Percentiles rank a stretch among this genome's conserved stretches.
These are phyloP conservation scores for Choristoneura rosaceana DNA, from an alignment of 2,888 invertebrate genomes.

Conservation along the genomic window DNA sequence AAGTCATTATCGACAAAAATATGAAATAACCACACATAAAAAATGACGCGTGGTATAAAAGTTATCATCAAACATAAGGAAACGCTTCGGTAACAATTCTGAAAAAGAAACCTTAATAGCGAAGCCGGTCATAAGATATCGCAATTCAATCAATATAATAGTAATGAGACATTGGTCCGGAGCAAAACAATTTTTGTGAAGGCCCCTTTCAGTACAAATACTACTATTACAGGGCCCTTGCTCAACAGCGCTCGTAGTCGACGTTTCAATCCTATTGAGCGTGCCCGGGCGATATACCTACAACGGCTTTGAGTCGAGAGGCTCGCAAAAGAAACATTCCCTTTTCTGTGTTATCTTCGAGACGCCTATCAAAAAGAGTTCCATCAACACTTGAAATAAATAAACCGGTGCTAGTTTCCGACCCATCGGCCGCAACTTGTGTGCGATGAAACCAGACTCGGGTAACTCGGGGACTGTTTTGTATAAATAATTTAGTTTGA, in stretches of 20 bases:
- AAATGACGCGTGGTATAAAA: background rate
- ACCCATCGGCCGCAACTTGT: constrained; percentile 20
- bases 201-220: constrained; percentile 70
- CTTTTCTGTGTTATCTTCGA: constrained; percentile 49
- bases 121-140: constrained; percentile 42
- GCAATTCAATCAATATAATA: constrained; percentile 68
- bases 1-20: too few relatives aligned
- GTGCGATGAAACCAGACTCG: constrained; percentile 8
- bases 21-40: background rate
- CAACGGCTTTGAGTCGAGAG: constrained; percentile 57
- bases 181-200: constrained; percentile 73
- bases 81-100: constrained; percentile 10
- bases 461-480: background rate
- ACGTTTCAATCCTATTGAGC: constrained; percentile 77
- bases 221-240: constrained; percentile 74
- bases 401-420: constrained; percentile 36
- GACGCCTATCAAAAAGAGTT: constrained; percentile 42
- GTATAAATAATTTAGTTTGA: background rate
- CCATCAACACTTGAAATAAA: constrained; percentile 41
- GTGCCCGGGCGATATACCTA: constrained; percentile 60
- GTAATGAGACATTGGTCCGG: constrained; percentile 70
- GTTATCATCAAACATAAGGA: constrained; percentile 17
- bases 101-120: background rate
- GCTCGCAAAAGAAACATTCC: constrained; percentile 62
- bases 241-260: constrained; percentile 61